Conservation (phyloP, 2,113 vertebrate species). For the Verasper variegatus region DNA sequence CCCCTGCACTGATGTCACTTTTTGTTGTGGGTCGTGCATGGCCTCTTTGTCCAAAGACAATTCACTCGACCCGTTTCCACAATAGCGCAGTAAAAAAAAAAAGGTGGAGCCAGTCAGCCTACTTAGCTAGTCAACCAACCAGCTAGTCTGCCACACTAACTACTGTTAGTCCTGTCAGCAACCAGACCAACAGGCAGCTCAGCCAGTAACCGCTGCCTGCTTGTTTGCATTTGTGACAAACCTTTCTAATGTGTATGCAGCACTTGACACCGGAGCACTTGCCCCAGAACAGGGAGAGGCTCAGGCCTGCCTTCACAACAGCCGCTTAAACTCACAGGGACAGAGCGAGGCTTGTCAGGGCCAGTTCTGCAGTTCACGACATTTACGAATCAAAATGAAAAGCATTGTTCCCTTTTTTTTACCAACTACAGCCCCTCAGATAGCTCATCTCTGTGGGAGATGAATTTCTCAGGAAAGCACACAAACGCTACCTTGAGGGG, state of each 20-base stretch:
- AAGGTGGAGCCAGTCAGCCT: slow-evolving; percentile 5
- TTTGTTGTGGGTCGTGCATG: slow-evolving; percentile 70
- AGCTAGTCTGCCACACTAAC: slow-evolving; percentile 14
- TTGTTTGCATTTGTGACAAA: slow-evolving; percentile 60
- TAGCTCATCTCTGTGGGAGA: slow-evolving; percentile 13
- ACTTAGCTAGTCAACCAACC: not conserved
- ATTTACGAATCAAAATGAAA: not conserved
- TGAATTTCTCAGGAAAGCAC: slow-evolving; percentile 4
- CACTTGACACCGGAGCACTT: slow-evolving; percentile 29
- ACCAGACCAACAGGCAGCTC: slow-evolving; percentile 28
- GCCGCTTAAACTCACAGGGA: slow-evolving; percentile 1
- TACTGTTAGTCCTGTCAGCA: not conserved
- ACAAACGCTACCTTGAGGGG: slow-evolving; percentile 17
- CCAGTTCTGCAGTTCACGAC: slow-evolving; percentile 1
- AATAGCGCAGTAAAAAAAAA: slow-evolving; percentile 53
- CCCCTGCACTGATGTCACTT: slow-evolving; percentile 75
- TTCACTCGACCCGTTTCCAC: slow-evolving; percentile 70
- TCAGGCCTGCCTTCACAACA: slow-evolving; percentile 21
- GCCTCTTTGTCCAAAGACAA: slow-evolving; percentile 80
- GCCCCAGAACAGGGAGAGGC: slow-evolving; percentile 47
- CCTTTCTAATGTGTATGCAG: slow-evolving; percentile 30
- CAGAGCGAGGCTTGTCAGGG: slow-evolving; percentile 20
- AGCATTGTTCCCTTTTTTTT: slow-evolving; percentile 1
- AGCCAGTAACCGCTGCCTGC: slow-evolving; percentile 35
- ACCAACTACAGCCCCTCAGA: slow-evolving; percentile 10